phyloP scores from a whole-genome alignment of 2,888 invertebrate genomes.

The Polydesmus complanatus region DNA sequence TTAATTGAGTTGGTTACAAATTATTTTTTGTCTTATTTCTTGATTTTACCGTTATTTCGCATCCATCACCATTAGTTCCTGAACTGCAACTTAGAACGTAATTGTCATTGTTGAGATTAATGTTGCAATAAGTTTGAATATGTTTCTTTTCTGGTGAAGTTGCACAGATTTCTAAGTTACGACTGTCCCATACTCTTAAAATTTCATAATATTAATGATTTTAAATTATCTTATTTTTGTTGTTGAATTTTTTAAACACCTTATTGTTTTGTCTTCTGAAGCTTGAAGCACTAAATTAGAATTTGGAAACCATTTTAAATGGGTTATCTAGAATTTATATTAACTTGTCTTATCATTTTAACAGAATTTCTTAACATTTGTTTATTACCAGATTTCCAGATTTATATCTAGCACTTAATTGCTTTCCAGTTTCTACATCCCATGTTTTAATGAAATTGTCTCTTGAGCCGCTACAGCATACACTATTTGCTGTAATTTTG shows the following conservation, averaged over 20 bases:
- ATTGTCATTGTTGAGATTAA: not conserved
- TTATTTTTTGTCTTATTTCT: not conserved
- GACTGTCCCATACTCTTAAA: conserved; percentile 4
- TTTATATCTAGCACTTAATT: not conserved
- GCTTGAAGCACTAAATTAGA: conserved; percentile 2
- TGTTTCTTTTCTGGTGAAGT: not conserved
- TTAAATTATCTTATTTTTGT: not conserved
- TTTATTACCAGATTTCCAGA: conserved; percentile 9
- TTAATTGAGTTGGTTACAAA: not conserved
- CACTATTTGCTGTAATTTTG: not conserved
- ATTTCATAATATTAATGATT: not conserved
- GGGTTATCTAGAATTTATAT: conserved; percentile 9
- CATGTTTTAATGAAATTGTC: conserved; percentile 7
- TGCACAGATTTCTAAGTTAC: not conserved
- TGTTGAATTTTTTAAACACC: not conserved
- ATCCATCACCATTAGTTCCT: conserved; percentile 5
- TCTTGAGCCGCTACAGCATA: not conserved
- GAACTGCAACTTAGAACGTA: not conserved
- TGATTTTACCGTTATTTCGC: conserved; percentile 2
- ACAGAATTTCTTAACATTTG: not conserved
- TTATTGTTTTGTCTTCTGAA: conserved; percentile 4
- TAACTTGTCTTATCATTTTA: not conserved
- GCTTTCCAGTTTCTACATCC: conserved; percentile 3
- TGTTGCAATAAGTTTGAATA: conserved; percentile 8
- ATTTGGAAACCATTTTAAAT: conserved; percentile 3